Base-by-base conservation (phyloP, 2,113 vertebrate species). In the Paramisgurnus dabryanus region DNA sequence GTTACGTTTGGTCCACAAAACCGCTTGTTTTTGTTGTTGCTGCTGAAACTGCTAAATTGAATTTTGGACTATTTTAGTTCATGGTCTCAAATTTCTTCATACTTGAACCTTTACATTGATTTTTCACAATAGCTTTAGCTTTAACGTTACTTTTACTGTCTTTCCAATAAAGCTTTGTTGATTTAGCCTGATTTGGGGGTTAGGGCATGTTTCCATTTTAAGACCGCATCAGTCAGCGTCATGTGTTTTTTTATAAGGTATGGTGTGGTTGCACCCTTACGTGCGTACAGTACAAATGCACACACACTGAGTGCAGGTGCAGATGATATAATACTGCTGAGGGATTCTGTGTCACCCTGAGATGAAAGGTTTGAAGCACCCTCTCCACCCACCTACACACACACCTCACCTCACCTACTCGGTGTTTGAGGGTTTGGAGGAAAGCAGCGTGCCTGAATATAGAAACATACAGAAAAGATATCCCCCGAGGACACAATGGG, bases 341-440 rank as follows among this genome's bases (percentile, higher is more conserved):
- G 83, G 83, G 83, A 78, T 78, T 84, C 77, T 78, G 64, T 79
- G 41, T 81, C 76, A 75, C 74, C 69, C 49, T 76, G 79, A 84
- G 83, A 84, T 82, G 76, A 84, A 84, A 84, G 83, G 43, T 9
- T 49, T 61, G 71, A 78, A 82, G 78, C 70, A 69, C 64, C 76
- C 70, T 78, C 69, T 71, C 15, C 78, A 71, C 78, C 57, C 73
- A 76, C 72, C n/a, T 43, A 64, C 58, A 76, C 71, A 74, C 58
- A 75, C 60, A 27, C 22, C 58, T 22, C 60, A 27, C 22, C 58
- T 22, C 61, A 40, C 11, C 67, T 61, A 73, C 58, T 68, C 70
- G 64, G 40, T 55, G 76, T 64, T 43, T 80, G 34, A 66, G 50
- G 72, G 53, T 70, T 70, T 72, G 57, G 41, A 75, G 53, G 60